Evolutionary conservation across 2,797 vertebrate species (phyloP), one percentile per base, ranked within the genome.

Genomic region (Petrocephalus sullivani): DNA sequence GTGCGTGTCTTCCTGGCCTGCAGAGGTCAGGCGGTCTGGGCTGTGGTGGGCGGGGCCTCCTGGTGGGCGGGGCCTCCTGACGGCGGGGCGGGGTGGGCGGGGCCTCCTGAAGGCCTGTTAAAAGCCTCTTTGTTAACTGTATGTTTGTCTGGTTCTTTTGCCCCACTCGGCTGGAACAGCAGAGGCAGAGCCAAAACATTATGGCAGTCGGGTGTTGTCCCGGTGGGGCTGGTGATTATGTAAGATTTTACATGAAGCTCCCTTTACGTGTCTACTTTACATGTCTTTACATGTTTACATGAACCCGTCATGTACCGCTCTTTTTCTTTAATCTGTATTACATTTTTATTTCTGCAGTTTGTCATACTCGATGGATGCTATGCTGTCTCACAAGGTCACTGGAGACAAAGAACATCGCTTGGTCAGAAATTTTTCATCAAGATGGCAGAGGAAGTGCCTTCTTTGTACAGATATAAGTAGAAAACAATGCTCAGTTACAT

Each of bases 61-160:
- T 92, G 88, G 93, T 93, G 94, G 93, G 93, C 93, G 91, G 54
- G 37, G 1, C 37, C 37, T 41, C 37, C 92, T 92, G 88, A 57
- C 88, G 82, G 92, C 92, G 28, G 28, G 28, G 28, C 1, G 28
- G 28, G 28, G 90, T 92, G 93, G 90, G 90, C 90, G 85, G 88
- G 90, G 87, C 91, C 87, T 88, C 83, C 89, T 78, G 84, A 57
- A 88, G 83, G 92, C 92, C 92, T 94, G 92, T 94, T 95, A 95
- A 95, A 95, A 94, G 89, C 90, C 92, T 94, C 92, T 94, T 94
- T 95, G 94, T 95, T 92, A 92, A 93, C 92, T 91, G 91, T 95
- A 94, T 95, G 93, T 94, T 95, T 89, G 10, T 33, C 61, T 90
- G 91, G 93, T 93, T 93, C 93, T 92, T 95, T 93, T 94, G 92